phyloP scores from a whole-genome alignment of 1,140 invertebrate species.

The Macrotrachela quadricornifera region DNA sequence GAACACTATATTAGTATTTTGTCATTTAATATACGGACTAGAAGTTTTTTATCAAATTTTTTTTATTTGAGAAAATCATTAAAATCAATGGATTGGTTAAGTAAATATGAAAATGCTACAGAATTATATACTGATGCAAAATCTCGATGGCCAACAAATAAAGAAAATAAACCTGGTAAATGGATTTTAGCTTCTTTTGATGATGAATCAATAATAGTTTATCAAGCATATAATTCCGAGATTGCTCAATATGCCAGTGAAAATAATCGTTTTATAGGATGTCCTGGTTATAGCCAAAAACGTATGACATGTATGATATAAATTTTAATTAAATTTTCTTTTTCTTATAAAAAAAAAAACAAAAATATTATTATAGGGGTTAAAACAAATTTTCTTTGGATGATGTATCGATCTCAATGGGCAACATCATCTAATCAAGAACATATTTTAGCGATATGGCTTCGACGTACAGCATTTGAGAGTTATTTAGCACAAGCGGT shows the following conservation, averaged over 20 bases:
- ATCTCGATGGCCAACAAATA: too few relatives aligned
- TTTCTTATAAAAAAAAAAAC: not conserved
- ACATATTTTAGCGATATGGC: constrained; percentile 18
- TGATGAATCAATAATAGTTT: constrained; percentile 17
- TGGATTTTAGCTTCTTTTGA: constrained; percentile 19
- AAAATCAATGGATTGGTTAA: too few relatives aligned
- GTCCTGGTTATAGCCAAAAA: not conserved
- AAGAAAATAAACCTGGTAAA: constrained; percentile 7
- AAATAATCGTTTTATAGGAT: constrained; percentile 12
- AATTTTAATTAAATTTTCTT: not conserved
- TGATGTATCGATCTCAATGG: constrained; percentile 28
- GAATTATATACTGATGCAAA: too few relatives aligned
- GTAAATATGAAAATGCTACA: too few relatives aligned
- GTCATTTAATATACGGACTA: too few relatives aligned
- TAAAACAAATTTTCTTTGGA: constrained; percentile 28
- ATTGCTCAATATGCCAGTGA: constrained; percentile 18
- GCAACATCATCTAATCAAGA: constrained; percentile 20
- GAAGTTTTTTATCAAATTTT: too few relatives aligned
- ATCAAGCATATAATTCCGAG: constrained; percentile 19
- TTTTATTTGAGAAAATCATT: too few relatives aligned
- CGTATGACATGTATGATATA: too few relatives aligned
- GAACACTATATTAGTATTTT: too few relatives aligned
- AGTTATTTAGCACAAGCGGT: constrained; percentile 14
- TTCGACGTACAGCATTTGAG: constrained; percentile 17
- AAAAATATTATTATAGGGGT: constrained; percentile 15